A percentile compares a stretch with the other conserved stretches of the same genome.
Conservation (phyloP, 2,888 invertebrate genomes). For the Philereme transversata region DNA sequence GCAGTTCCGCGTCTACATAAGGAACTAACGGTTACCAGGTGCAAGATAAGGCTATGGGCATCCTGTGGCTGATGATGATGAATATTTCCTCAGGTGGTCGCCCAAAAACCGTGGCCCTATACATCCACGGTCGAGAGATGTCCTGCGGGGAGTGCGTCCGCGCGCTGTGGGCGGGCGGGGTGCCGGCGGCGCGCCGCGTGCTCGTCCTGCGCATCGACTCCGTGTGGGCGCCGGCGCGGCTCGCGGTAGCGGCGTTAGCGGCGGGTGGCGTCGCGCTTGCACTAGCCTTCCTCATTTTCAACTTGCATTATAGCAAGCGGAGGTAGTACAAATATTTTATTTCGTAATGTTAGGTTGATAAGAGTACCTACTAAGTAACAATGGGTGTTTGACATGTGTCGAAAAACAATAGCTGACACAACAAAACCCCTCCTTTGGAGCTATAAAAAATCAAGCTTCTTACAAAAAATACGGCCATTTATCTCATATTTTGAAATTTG, state of each 20-base stretch:
- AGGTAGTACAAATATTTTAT: conserved; percentile 76
- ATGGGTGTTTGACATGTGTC: too few relatives aligned
- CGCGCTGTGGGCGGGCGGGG: conserved; percentile 89
- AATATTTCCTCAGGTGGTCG: conserved; percentile 83
- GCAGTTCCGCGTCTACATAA: too few relatives aligned
- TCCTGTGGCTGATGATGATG: too few relatives aligned
- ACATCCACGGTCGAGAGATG: conserved; percentile 83
- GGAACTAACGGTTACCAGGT: too few relatives aligned
- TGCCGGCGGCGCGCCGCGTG: conserved; percentile 91
- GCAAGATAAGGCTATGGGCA: too few relatives aligned
- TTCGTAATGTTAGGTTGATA: too few relatives aligned
- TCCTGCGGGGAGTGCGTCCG: conserved; percentile 87
- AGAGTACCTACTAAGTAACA: too few relatives aligned
- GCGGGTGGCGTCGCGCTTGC: conserved; percentile 90
- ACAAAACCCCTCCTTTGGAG: too few relatives aligned
- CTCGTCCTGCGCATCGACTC: conserved; percentile 90
- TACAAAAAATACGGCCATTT: too few relatives aligned
- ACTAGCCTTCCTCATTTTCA: conserved; percentile 90
- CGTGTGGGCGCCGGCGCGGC: conserved; percentile 90
- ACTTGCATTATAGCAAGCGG: conserved; percentile 91
- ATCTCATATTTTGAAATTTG: too few relatives aligned
- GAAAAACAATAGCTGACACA: too few relatives aligned
- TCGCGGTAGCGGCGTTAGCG: conserved; percentile 89
- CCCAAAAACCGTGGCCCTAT: conserved; percentile 89
- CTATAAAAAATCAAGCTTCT: too few relatives aligned